These are phyloP conservation scores for Coreoperca whiteheadi DNA, from an alignment of 2,113 vertebrate species.

Conservation along the genomic window DNA sequence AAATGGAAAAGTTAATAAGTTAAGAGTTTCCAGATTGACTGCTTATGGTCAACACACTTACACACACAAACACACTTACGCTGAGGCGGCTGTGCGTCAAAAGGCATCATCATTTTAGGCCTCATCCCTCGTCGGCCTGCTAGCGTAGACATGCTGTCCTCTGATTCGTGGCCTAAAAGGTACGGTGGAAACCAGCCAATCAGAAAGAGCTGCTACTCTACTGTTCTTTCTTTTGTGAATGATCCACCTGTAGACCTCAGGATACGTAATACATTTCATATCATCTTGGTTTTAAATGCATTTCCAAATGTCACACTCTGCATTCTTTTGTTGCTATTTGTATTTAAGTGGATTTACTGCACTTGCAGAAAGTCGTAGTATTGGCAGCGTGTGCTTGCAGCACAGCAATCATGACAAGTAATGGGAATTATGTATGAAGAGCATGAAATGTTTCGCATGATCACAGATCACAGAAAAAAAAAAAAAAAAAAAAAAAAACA, in stretches of 20 bases:
- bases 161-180: conserved; percentile 94
- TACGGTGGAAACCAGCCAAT: conserved; percentile 82
- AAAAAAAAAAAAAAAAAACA: not conserved
- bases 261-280: not conserved
- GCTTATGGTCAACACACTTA: conserved; percentile 25
- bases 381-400: not conserved
- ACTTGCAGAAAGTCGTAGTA: not conserved
- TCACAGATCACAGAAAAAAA: conserved; percentile 41
- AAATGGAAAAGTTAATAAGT: too few species aligned
- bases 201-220: conserved; percentile 68
- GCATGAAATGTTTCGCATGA: conserved; percentile 74
- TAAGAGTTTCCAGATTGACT: not conserved
- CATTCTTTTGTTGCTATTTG: not conserved
- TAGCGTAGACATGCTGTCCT: conserved; percentile 97
- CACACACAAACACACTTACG: conserved; percentile 89
- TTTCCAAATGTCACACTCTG: conserved; percentile 28
- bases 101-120: conserved; percentile 99
- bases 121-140: conserved; percentile 96
- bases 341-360: not conserved
- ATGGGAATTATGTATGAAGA: conserved; percentile 64
- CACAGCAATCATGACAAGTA: conserved; percentile 24
- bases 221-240: conserved; percentile 10
- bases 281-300: not conserved
- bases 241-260: conserved; percentile 6
- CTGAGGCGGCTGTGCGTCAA: conserved; percentile 98